Percentiles rank a stretch among this genome's conserved stretches.
These are phyloP conservation scores for Sipha flava DNA, from an alignment of 1,140 invertebrate genomes.

Conservation along the genomic window DNA sequence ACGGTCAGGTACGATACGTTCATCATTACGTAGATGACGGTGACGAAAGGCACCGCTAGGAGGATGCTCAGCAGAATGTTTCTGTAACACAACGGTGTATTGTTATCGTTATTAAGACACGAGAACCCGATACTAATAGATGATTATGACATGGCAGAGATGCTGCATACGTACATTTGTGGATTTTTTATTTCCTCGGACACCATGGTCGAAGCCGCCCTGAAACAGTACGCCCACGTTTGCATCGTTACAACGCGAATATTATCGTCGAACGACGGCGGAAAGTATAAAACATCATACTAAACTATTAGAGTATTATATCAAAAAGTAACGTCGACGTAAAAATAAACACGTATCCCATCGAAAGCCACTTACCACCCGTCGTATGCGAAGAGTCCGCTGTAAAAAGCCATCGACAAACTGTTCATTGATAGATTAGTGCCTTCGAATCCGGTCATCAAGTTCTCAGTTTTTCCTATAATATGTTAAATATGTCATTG, in stretches of 20 bases:
- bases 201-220: conserved; percentile 68
- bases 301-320: too few species aligned
- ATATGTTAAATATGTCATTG: too few species aligned
- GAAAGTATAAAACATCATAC: too few species aligned
- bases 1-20: conserved; percentile 90
- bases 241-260: too few species aligned
- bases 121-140: too few species aligned
- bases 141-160: too few species aligned
- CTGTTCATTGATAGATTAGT: conserved; percentile 60
- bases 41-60: conserved; percentile 83
- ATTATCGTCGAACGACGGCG: too few species aligned
- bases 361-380: conserved; percentile 62
- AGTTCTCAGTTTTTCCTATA: conserved; percentile 60
- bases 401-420: conserved; percentile 85
- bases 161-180: conserved; percentile 58
- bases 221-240: too few species aligned
- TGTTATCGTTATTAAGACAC: too few species aligned
- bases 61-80: conserved; percentile 75
- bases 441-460: conserved; percentile 65
- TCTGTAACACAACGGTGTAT: too few species aligned
- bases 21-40: conserved; percentile 77
- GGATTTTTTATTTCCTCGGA: conserved; percentile 89
- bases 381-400: conserved; percentile 90
- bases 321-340: too few species aligned
- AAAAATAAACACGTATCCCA: too few species aligned